phyloP scores from a whole-genome alignment of 2,888 invertebrate genomes.

The Caenorhabditis sp. region DNA sequence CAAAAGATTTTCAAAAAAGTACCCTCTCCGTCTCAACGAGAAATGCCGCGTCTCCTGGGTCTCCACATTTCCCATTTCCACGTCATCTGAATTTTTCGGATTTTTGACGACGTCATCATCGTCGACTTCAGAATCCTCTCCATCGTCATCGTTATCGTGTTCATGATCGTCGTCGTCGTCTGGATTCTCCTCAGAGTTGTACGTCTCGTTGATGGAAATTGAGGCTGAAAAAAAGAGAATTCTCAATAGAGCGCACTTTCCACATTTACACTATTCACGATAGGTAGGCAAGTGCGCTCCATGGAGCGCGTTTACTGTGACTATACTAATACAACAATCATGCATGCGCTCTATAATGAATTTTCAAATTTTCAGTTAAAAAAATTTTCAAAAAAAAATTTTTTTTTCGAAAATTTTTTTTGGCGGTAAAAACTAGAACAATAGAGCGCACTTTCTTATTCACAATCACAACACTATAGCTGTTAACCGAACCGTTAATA shows the following conservation, averaged over 20 bases:
- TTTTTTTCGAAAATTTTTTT: background rate
- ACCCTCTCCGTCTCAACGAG: slow-evolving; percentile 59
- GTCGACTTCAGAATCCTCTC: slow-evolving; percentile 40
- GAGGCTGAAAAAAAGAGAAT: slow-evolving; percentile 50
- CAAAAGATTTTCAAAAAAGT: no score
- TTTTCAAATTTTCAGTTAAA: background rate
- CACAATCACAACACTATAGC: slow-evolving; percentile 19
- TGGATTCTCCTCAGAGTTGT: slow-evolving; percentile 48
- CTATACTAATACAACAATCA: no score
- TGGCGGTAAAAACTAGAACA: background rate
- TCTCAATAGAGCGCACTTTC: background rate
- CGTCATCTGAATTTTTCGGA: slow-evolving; percentile 43
- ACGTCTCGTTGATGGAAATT: slow-evolving; percentile 61
- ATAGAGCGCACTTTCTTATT: background rate
- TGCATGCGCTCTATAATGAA: background rate
- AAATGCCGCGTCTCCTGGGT: slow-evolving; percentile 49
- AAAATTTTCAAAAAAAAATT: no score
- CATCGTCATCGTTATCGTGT: slow-evolving; percentile 30
- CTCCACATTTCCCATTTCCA: slow-evolving; percentile 25
- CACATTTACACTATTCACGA: no score
- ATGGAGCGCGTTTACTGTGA: no score
- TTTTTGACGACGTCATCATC: slow-evolving; percentile 41
- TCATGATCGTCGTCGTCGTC: slow-evolving; percentile 40
- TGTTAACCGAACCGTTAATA: slow-evolving; percentile 52
- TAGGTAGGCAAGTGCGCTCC: no score